Conservation (phyloP, 2,113 vertebrate genomes). For the Epinephelus lanceolatus region DNA sequence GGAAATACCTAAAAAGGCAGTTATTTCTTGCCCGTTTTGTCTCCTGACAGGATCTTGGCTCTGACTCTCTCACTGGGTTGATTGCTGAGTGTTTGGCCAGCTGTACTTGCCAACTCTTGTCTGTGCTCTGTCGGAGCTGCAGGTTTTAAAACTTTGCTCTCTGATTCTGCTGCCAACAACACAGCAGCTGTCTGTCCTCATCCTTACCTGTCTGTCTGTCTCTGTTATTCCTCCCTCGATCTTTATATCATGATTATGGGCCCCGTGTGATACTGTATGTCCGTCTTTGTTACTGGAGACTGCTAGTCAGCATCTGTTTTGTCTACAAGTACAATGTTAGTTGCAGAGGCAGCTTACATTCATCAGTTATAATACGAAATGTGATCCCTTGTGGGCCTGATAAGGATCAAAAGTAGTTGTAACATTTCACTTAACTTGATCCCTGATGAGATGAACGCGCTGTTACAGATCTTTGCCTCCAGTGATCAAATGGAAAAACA, state of each 20-base stretch:
- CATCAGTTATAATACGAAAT: neutral
- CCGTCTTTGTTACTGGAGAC: neutral
- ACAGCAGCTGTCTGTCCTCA: neutral
- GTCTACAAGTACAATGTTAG: neutral
- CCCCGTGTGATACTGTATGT: neutral
- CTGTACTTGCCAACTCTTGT: slow-evolving; percentile 36
- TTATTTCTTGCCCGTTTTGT: neutral
- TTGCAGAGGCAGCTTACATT: neutral
- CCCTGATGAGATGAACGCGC: too few relatives aligned
- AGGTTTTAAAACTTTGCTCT: neutral
- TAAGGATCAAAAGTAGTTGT: neutral
- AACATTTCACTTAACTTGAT: neutral
- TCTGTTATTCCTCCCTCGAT: neutral
- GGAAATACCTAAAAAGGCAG: slow-evolving; percentile 33
- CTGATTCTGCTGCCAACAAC: neutral
- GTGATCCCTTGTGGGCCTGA: neutral
- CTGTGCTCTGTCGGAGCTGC: slow-evolving; percentile 2
- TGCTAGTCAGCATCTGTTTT: neutral
- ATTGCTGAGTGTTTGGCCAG: slow-evolving; percentile 20
- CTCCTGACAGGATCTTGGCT: slow-evolving; percentile 41
- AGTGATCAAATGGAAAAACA: neutral
- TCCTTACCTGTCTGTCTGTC: neutral
- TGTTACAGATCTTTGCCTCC: too few relatives aligned
- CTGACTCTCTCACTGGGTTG: neutral
- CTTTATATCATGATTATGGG: neutral